A percentile compares a stretch with the other conserved stretches of the same genome.
These are phyloP conservation scores for Lateolabrax maculatus DNA, from an alignment of 2,797 vertebrate species.

Conservation along the genomic window DNA sequence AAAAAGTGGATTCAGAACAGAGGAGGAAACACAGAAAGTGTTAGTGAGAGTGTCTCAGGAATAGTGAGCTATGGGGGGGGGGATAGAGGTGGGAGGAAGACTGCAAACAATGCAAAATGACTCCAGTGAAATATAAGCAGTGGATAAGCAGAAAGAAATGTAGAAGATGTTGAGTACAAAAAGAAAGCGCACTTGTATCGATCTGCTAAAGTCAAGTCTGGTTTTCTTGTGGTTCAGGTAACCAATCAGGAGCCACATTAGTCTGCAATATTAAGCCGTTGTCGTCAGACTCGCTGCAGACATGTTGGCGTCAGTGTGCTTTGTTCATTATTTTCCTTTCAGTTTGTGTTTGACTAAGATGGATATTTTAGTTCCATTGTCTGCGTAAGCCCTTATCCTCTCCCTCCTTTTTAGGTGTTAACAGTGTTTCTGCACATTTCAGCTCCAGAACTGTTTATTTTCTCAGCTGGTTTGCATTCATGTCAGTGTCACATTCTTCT, in stretches of 20 bases:
- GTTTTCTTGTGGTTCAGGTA: background rate
- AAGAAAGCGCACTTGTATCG: conserved; percentile 12
- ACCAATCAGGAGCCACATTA: conserved; percentile 18
- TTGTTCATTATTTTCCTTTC: conserved; percentile 3
- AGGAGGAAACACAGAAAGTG: background rate
- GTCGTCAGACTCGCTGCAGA: conserved; percentile 17
- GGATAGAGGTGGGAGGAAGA: background rate
- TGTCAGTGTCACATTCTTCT: too few species aligned
- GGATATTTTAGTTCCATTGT: background rate
- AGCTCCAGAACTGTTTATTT: background rate
- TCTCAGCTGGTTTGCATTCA: too few species aligned
- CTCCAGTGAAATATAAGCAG: background rate
- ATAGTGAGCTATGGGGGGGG: background rate
- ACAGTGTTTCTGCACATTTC: background rate
- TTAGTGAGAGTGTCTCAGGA: background rate
- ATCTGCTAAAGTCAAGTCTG: background rate
- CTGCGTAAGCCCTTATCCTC: accelerated
- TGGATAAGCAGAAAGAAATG: background rate
- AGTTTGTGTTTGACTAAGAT: background rate
- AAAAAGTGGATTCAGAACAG: background rate
- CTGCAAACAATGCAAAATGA: background rate
- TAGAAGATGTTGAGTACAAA: background rate
- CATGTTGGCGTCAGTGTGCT: conserved; percentile 10
- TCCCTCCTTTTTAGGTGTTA: background rate
- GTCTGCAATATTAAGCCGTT: background rate